Evolutionary conservation across 1,140 invertebrate species (phyloP), one percentile per base, ranked within the genome.

Genomic region (Dendroctonus ponderosae): DNA sequence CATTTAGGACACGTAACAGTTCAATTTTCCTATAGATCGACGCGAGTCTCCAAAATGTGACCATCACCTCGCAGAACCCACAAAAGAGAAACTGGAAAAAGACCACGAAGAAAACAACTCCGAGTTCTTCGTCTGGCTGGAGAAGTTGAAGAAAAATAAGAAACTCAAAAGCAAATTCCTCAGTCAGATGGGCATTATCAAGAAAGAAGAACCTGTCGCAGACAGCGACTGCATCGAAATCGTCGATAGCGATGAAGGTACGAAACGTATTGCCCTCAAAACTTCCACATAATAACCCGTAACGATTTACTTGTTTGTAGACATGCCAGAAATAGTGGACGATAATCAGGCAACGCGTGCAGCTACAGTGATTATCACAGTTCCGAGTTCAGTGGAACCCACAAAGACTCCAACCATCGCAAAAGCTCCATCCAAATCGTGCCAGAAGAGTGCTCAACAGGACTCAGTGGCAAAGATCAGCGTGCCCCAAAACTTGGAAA

Each of bases 201-300:
- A 58, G 9, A 57, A 58, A 38, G 44, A 49, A 9, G 62, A 52
- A 42, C 41, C 62, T n/a, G 7, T 5, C 14, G 12, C 14, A 3
- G 7, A 6, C 50, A 41, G 12, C 8, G 53, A 56, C 12, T 49
- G 26, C 4, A 67, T 67, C n/a, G 66, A 67, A 51, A 67, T 67
- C 42, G 48, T 49, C 6, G 66, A 67, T 50, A 67, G 66, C 41
- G 66, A 67, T 57, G 66, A 67, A 14, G 66, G 58, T 66, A 51
- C 14, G 50, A 37, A 26, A 37, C 37, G 3, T 26, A 26, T 26
- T 26, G 1, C 26, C 26, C 26, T 26, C 26, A 26, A 26, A 26
- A 26, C 26, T 26, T 26, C 26, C 14, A 51, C 2, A 7, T 12
- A n/a, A n/a, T n/a, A n/a, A n/a, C n/a, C n/a, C n/a, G n/a, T n/a